Percentiles rank a stretch among this genome's conserved stretches.
Evolutionary conservation across 2,888 invertebrate species (phyloP).

Genomic region (Pinctada fucata): DNA sequence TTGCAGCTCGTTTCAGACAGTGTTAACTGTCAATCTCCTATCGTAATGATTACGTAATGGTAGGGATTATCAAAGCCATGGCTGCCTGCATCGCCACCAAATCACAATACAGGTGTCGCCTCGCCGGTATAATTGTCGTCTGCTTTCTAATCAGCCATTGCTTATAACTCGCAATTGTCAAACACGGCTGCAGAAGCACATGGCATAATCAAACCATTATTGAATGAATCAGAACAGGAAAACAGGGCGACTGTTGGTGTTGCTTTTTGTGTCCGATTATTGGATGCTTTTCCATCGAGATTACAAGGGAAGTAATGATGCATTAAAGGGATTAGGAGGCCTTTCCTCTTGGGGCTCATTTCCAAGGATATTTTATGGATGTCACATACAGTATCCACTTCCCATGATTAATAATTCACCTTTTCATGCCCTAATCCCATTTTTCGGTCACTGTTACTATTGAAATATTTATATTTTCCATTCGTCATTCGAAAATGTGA

Average conservation of each 20-base stretch:
- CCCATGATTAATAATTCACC: not conserved
- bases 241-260: not conserved
- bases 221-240: not conserved
- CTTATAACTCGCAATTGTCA: not conserved
- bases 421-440: too few species aligned
- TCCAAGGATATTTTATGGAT: not conserved
- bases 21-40: too few species aligned
- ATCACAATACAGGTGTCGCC: not conserved
- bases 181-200: not conserved
- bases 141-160: not conserved
- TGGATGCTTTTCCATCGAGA: not conserved
- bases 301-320: not conserved
- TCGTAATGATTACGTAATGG: not conserved
- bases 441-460: too few species aligned
- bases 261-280: not conserved
- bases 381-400: not conserved
- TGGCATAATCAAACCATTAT: not conserved
- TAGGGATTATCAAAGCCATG: not conserved
- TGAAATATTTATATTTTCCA: too few species aligned
- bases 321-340: not conserved
- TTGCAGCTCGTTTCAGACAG: too few species aligned
- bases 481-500: too few species aligned
- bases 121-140: not conserved
- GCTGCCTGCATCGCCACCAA: not conserved
- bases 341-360: not conserved